Evolutionary conservation across 2,888 invertebrate genomes (phyloP).

Genomic region (Eupithecia exiguata): DNA sequence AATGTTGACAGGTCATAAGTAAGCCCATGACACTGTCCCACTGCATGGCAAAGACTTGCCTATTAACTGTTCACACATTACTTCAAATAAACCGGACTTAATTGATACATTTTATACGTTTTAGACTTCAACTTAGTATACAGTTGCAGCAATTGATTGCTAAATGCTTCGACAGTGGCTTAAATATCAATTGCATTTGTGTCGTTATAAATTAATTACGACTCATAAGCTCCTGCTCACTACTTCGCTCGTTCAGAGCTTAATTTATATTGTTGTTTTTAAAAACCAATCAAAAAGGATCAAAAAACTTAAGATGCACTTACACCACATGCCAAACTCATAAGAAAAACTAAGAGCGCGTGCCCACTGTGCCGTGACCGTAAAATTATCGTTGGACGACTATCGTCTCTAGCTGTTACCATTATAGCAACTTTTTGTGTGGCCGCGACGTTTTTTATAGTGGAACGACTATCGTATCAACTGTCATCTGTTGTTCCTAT

Average conservation of each 20-base stretch:
- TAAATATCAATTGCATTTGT: too few relatives aligned
- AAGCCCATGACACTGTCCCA: neutral
- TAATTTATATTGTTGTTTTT: neutral
- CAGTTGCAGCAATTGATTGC: too few relatives aligned
- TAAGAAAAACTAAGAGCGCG: neutral
- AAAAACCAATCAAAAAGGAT: neutral
- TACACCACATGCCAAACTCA: neutral
- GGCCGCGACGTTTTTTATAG: too few relatives aligned
- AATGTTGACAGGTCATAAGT: too few relatives aligned
- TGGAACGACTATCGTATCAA: too few relatives aligned
- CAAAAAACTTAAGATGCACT: neutral
- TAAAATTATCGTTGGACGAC: too few relatives aligned
- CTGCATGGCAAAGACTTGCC: neutral
- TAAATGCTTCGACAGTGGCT: too few relatives aligned
- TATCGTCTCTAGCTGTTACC: too few relatives aligned
- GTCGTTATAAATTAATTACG: neutral
- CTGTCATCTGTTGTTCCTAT: too few relatives aligned
- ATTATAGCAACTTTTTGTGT: too few relatives aligned
- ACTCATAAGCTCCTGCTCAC: neutral
- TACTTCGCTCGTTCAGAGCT: neutral
- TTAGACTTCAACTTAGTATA: neutral
- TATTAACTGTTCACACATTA: neutral
- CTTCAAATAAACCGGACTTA: neutral
- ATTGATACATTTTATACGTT: neutral
- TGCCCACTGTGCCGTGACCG: too few relatives aligned